These are phyloP conservation scores for Eutrigla gurnardus DNA, from an alignment of 2,797 vertebrate genomes.

Conservation along the genomic window DNA sequence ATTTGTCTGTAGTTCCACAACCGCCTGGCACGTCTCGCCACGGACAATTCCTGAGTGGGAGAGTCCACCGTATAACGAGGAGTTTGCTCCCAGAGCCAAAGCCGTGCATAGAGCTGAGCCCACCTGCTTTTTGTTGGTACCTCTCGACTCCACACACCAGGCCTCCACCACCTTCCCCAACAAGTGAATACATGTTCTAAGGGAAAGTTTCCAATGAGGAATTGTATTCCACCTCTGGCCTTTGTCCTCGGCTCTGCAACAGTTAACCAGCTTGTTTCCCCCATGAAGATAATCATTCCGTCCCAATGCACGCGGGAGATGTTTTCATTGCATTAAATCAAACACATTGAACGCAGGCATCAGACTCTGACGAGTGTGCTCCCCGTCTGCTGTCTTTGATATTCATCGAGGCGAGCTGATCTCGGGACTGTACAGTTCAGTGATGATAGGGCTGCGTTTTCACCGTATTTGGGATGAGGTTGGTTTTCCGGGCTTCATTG, in stretches of 20 bases:
- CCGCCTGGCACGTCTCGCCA: slow-evolving; percentile 35
- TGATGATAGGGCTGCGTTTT: not conserved
- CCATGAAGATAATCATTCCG: slow-evolving; percentile 1
- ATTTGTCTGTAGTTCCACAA: slow-evolving; percentile 51
- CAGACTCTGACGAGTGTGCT: not conserved
- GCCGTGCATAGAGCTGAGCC: slow-evolving; percentile 40
- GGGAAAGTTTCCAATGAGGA: not conserved
- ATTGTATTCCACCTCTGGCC: slow-evolving; percentile 2
- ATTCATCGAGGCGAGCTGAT: not conserved
- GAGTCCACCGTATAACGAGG: slow-evolving; percentile 40
- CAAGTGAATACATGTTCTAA: slow-evolving; percentile 9
- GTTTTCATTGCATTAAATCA: not conserved
- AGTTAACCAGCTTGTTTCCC: not conserved
- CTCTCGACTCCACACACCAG: slow-evolving; percentile 29
- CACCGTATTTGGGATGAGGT: not conserved
- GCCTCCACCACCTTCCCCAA: slow-evolving; percentile 18
- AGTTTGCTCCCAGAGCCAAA: slow-evolving; percentile 40
- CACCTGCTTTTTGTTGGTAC: slow-evolving; percentile 47
- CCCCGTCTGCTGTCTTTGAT: not conserved
- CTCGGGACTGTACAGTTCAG: not conserved
- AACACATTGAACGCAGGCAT: not conserved
- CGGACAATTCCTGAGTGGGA: slow-evolving; percentile 44
- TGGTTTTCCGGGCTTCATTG: not conserved
- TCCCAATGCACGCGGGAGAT: not conserved
- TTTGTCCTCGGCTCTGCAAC: slow-evolving; percentile 42